These are phyloP conservation scores for Kobus ellipsiprymnus DNA, from an alignment of 2,113 vertebrate species.

Conservation along the genomic window DNA sequence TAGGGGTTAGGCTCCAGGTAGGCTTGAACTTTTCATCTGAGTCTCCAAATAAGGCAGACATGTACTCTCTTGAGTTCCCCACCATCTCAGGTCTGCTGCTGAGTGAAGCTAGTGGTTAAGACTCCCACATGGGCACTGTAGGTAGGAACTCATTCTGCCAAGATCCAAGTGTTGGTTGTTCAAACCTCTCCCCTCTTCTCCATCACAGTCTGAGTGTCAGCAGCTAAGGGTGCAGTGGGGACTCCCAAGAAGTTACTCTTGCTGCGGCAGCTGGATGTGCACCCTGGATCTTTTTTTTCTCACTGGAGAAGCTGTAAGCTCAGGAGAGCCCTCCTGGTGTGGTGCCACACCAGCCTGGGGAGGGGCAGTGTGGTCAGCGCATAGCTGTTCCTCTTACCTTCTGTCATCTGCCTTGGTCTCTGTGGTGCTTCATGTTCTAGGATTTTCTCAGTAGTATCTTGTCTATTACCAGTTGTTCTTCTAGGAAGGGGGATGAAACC, in stretches of 20 bases:
- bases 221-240: not conserved
- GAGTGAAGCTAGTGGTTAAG: not conserved
- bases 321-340: not conserved
- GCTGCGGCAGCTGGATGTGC: not conserved
- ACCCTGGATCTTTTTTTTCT: too few species aligned
- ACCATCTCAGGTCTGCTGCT: not conserved
- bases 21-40: not conserved
- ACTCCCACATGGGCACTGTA: not conserved
- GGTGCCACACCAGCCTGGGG: fast-evolving
- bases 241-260: not conserved
- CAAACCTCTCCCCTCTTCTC: not conserved
- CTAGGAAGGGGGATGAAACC: not conserved
- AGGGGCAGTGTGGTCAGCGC: not conserved
- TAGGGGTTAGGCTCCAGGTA: not conserved
- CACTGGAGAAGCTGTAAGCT: not conserved
- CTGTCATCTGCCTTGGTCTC: fast-evolving
- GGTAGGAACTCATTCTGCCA: not conserved
- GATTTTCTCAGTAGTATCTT: not conserved
- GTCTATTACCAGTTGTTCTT: not conserved
- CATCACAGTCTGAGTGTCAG: not conserved
- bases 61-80: not conserved
- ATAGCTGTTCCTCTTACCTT: not conserved
- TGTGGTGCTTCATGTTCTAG: not conserved
- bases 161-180: not conserved
- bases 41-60: not conserved